Base-by-base conservation (phyloP, 2,888 invertebrate species). In the Orchesella flavescens region DNA sequence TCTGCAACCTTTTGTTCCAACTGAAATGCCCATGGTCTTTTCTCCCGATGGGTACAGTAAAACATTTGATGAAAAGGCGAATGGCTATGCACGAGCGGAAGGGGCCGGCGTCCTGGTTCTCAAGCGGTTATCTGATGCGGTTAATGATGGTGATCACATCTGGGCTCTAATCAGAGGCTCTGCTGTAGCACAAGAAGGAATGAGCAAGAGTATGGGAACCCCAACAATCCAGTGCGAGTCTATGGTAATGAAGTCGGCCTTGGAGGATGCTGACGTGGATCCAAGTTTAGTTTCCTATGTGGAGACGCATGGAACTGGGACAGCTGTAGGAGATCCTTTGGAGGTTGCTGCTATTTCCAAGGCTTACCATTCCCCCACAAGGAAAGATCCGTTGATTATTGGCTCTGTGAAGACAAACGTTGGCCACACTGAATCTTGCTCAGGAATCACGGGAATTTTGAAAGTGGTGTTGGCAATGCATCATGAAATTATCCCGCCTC, bases 301-400 rank as follows among this genome's bases (percentile, higher is more conserved):
- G 1, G 65, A 73, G 23, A 55, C 66, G 3, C 72, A 73, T 21
- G 80, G 73, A 13, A 80, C 73, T n/a, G 80, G 80, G 4, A 57
- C 99, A 1, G 44, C 23, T 55, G 66, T 83, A 0, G 85, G 85
- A 0, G 85, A 85, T 63, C 77, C 79, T 1, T 44, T 80, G 17
- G 85, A 85, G 65, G 53, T 75, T 0, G 63, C 75, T 17, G 74
- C 82, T 0, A 65, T 85, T 5, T 71, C 72, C 0, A 49, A 57
- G 12, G 82, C 63, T 2, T 85, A 83, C 49, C n/a, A 55, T 17
- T 61, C 71, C 1, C 19, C 46, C 24, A 63, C 21, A 15, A 17
- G 68, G 24, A 57, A 63, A 0, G 34, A 59, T 13, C 65, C 81
- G 0, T 68, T 77, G 21, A 19, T 74, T 5, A 72, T 81, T 43